phyloP scores from a whole-genome alignment of 1,140 invertebrate genomes.

The Conus betulinus region DNA sequence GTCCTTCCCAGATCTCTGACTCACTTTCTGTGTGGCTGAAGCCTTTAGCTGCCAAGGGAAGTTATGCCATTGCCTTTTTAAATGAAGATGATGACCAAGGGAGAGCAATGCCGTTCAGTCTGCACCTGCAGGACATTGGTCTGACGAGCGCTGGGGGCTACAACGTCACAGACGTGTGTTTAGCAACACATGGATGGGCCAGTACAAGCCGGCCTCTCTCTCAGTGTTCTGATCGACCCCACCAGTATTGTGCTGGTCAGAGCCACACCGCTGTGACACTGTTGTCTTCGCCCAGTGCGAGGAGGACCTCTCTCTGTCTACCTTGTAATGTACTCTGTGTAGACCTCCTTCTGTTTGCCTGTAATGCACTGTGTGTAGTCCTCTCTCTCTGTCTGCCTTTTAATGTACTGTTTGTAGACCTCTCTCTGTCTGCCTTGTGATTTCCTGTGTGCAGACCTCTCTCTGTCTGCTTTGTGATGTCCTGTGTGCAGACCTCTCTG shows the following conservation, averaged over 20 bases:
- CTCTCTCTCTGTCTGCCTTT: too few species aligned
- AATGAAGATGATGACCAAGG: slow-evolving; percentile 51
- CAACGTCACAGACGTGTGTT: slow-evolving; percentile 82
- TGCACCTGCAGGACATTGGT: slow-evolving; percentile 85
- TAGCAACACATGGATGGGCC: slow-evolving; percentile 76
- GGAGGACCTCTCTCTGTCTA: too few species aligned
- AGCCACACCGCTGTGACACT: slow-evolving; percentile 28
- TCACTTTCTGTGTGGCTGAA: slow-evolving; percentile 54
- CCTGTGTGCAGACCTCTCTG: too few species aligned
- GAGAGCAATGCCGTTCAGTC: slow-evolving; percentile 35
- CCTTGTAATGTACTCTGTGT: too few species aligned
- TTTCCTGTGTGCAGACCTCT: too few species aligned
- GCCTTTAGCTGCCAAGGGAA: slow-evolving; percentile 54
- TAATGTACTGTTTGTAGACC: too few species aligned
- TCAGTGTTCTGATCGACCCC: slow-evolving; percentile 95
- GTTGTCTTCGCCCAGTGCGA: too few species aligned
- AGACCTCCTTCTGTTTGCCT: too few species aligned
- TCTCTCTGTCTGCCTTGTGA: too few species aligned
- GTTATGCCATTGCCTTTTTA: slow-evolving; percentile 58
- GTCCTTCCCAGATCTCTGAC: background rate
- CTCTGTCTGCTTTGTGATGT: too few species aligned
- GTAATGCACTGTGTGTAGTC: too few species aligned
- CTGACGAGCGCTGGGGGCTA: slow-evolving; percentile 87
- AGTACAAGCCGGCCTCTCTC: slow-evolving; percentile 89
- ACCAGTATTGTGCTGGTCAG: slow-evolving; percentile 80